Conservation (phyloP, 1,140 invertebrate species). For the Eciton burchellii region DNA sequence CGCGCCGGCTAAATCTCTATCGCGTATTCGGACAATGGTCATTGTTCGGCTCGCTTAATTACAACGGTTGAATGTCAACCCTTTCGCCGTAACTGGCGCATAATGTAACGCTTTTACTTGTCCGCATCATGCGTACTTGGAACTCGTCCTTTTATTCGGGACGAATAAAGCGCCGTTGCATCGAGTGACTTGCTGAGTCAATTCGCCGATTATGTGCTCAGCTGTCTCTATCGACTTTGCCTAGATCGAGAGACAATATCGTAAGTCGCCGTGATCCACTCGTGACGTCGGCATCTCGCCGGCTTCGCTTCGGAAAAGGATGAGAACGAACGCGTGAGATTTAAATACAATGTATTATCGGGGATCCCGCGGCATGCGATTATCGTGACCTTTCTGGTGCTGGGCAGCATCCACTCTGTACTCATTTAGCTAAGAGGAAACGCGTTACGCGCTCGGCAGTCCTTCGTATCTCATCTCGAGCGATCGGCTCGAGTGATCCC, state of each 20-base stretch:
- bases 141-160: conserved; percentile 16
- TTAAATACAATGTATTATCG: background rate
- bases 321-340: background rate
- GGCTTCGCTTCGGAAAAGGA: too few species aligned
- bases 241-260: conserved; percentile 21
- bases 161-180: conserved; percentile 14
- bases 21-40: conserved; percentile 70
- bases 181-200: conserved; percentile 18
- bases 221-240: background rate
- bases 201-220: conserved; percentile 28
- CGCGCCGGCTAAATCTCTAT: conserved; percentile 57
- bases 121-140: background rate
- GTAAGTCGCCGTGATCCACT: conserved; percentile 2
- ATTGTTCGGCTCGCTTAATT: conserved; percentile 70
- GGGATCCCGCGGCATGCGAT: background rate
- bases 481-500: too few species aligned
- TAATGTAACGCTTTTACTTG: conserved; percentile 20
- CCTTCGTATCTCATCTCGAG: too few species aligned
- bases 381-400: background rate
- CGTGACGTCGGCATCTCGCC: conserved; percentile 3
- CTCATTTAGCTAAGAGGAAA: too few species aligned
- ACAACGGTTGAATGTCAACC: conserved; percentile 50
- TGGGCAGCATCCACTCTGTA: too few species aligned
- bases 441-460: too few species aligned
- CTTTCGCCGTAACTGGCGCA: conserved; percentile 38